Evolutionary conservation across 1,140 invertebrate genomes (phyloP).

Genomic region (Drosophila azteca): DNA sequence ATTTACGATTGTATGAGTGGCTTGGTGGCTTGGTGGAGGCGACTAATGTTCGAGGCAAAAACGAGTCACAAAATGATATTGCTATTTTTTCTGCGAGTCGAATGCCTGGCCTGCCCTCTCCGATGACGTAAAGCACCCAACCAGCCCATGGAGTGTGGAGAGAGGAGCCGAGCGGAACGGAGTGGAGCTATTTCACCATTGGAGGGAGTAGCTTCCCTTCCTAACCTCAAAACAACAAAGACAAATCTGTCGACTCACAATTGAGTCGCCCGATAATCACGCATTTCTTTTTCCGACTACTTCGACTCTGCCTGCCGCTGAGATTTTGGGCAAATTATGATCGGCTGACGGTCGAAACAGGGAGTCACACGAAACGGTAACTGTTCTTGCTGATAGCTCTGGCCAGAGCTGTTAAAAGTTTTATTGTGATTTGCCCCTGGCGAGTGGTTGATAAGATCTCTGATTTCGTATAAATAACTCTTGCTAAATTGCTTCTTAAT

Average conservation of each 20-base stretch:
- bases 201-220: slow-evolving; percentile 28
- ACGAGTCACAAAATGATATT: slow-evolving; percentile 71
- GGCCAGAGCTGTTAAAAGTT: slow-evolving; percentile 37
- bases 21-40: slow-evolving; percentile 3
- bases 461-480: slow-evolving; percentile 66
- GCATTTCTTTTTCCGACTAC: slow-evolving; percentile 38
- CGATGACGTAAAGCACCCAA: slow-evolving; percentile 50
- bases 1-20: slow-evolving; percentile 2
- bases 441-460: slow-evolving; percentile 11
- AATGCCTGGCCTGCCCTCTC: slow-evolving; percentile 18
- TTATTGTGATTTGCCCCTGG: slow-evolving; percentile 23
- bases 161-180: not conserved
- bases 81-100: slow-evolving; percentile 40
- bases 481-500: slow-evolving; percentile 69
- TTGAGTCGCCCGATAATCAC: slow-evolving; percentile 63
- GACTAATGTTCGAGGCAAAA: slow-evolving; percentile 17
- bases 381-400: too few relatives aligned
- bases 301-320: not conserved
- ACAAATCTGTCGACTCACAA: slow-evolving; percentile 66
- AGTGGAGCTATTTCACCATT: slow-evolving; percentile 58
- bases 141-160: not conserved
- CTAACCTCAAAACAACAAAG: not conserved
- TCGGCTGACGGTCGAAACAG: not conserved
- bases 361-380: too few relatives aligned
- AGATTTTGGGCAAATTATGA: not conserved